These are phyloP conservation scores for Aphidius ervi DNA, from an alignment of 1,140 invertebrate genomes.

Conservation along the genomic window DNA sequence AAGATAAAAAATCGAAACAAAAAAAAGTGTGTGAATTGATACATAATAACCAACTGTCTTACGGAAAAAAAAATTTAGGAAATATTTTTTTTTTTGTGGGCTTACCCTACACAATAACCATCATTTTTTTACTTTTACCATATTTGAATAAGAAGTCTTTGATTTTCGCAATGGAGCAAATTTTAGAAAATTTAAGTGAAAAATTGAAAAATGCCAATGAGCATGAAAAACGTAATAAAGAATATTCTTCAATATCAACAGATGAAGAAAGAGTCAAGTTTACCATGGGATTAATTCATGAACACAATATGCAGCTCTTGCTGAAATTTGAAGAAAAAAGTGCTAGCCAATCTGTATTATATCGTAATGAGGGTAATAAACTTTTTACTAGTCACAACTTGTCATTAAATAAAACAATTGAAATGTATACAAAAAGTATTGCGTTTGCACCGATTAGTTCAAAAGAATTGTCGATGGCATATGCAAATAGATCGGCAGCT, in stretches of 20 bases:
- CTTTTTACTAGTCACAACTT: background rate
- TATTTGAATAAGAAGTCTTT: no score
- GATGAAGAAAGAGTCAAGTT: slow-evolving; percentile 12
- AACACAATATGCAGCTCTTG: background rate
- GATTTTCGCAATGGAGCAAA: slow-evolving; percentile 1
- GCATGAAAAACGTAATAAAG: background rate
- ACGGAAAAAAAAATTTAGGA: no score
- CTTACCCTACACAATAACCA: no score
- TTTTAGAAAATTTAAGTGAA: slow-evolving; percentile 2
- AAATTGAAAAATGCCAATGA: background rate
- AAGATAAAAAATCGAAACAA: no score
- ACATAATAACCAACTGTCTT: no score
- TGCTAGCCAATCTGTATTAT: background rate
- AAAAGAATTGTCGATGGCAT: slow-evolving; percentile 16
- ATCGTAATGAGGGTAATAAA: background rate
- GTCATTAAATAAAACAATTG: slow-evolving; percentile 8
- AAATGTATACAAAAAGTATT: slow-evolving; percentile 22
- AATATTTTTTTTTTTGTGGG: no score
- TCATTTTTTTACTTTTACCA: no score
- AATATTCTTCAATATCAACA: slow-evolving; percentile 6
- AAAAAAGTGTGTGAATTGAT: no score
- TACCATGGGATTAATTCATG: slow-evolving; percentile 1
- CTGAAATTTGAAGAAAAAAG: background rate
- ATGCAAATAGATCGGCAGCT: slow-evolving; percentile 22
- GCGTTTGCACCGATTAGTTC: slow-evolving; percentile 15